Evolutionary conservation across 2,888 invertebrate species (phyloP), one percentile per base, ranked within the genome.

Genomic region (Meandrusa payeni): DNA sequence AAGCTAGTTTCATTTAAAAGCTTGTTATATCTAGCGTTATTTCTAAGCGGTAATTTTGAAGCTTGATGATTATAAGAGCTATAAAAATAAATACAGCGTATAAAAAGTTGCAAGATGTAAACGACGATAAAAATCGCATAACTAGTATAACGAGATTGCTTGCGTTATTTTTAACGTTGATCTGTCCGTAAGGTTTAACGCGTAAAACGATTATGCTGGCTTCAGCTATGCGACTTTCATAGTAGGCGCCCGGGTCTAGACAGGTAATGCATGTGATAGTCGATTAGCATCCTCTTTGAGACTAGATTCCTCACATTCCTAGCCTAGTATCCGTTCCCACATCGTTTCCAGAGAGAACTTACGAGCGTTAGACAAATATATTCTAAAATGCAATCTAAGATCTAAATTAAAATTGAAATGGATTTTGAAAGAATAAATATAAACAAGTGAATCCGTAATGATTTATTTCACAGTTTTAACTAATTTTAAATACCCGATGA

Each of bases 261-360:
- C 57, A 45, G 59, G 67, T 66, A 69, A 66, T 60, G 68, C 63
- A 61, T 69, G 67, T 52, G 60, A 59, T 56, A 66, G 62, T 68
- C 74, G 76, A 78, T 81, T 79, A 80, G 71, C 74, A 73, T 74
- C 70, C 61, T 61, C 64, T 57, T 59, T 52, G 55, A 61, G 67
- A 75, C 74, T 69, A 69, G 77, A 73, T 70, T 68, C 69, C 68
- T 69, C 55, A 57, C 74, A 78, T 79, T 73, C 71, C 71, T 74
- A 67, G 70, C 63, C 58, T 59, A 64, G 63, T 67, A 64, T 69
- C 67, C 66, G 65, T 69, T 72, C 69, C 58, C 64, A 69, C 63
- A 71, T 65, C 56, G 56, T 24, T 23, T 31, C 29, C 11, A 10
- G 12, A 31, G 15, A 22, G 9, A 44, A 32, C 9, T 38, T n/a